Base-by-base conservation (phyloP, 2,888 invertebrate genomes). In the Boloria euphrosyne region DNA sequence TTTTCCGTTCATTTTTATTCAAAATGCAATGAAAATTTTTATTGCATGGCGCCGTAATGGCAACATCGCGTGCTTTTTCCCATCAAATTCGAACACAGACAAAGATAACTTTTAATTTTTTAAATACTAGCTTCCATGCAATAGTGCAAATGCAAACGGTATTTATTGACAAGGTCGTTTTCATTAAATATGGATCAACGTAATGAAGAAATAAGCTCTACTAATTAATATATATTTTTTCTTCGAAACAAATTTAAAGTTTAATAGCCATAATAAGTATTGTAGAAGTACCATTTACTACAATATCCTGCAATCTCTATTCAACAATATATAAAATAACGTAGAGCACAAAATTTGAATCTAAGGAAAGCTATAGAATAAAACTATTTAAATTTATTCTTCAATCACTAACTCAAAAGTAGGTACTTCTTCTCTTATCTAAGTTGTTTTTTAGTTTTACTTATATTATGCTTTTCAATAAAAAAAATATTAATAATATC, bases 31-130 rank as follows among this genome's bases (percentile, higher is more conserved):
- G 53, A 60, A 65, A 65, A 52, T 50, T 17, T 59, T 52, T 55
- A 17, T 47, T 13, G 22, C 22, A 31, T 51, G 50, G 55, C 43
- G 7, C 47, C 17, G 44, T 65, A 68, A 71, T 71, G 61, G 65
- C 61, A 65, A 65, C 22, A 67, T 71, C 66, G 71, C 71, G 65
- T 71, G 71, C 47, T 13, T 13, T 17, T 51, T 49, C 60, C 65
- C 66, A 68, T 70, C 60, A 68, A 54, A 58, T 49, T 46, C 31
- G 49, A 49, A 46, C 61, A 54, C 54, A 61, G 51, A 62, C 63
- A 66, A 46, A 55, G 22, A 55, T 62, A 66, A 55, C 52, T 54
- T 51, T 65, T 61, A 67, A 61, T 67, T 65, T 70, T 71, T 70
- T 68, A 70, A 71, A 68, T 67, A 65, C 62, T 51, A 65, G 52